These are phyloP conservation scores for Boleophthalmus pectinirostris DNA, from an alignment of 2,113 vertebrate genomes.

Conservation along the genomic window DNA sequence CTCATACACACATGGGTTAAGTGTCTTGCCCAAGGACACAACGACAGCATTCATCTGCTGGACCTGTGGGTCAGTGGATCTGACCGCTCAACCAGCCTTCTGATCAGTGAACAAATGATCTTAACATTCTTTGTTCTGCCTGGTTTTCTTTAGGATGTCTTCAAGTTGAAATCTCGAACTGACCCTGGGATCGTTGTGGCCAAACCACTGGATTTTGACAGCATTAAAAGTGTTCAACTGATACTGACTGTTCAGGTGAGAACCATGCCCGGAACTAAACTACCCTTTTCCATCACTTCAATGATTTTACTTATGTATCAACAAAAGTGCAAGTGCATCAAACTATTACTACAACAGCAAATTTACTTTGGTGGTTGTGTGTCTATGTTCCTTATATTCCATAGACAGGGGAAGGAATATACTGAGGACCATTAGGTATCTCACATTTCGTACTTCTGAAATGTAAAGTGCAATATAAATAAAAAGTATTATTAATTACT, in stretches of 20 bases:
- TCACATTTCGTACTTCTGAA: no score
- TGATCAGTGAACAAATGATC: no score
- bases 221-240: slow-evolving; percentile 48
- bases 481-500: no score
- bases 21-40: no score
- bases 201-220: slow-evolving; percentile 75
- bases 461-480: no score
- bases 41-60: no score
- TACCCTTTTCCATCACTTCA: not conserved
- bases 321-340: not conserved
- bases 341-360: not conserved
- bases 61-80: no score
- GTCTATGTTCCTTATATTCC: no score
- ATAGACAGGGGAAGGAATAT: no score
- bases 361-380: not conserved
- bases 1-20: no score
- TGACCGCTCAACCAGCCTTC: no score
- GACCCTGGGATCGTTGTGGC: slow-evolving; percentile 69
- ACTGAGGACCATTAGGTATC: no score
- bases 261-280: not conserved
- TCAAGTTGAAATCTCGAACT: slow-evolving; percentile 59
- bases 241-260: slow-evolving; percentile 78
- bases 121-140: not conserved
- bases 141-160: slow-evolving; percentile 65
- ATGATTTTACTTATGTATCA: not conserved